phyloP scores from a whole-genome alignment of 2,797 vertebrate genomes.

The Gobionotothen gibberifrons region DNA sequence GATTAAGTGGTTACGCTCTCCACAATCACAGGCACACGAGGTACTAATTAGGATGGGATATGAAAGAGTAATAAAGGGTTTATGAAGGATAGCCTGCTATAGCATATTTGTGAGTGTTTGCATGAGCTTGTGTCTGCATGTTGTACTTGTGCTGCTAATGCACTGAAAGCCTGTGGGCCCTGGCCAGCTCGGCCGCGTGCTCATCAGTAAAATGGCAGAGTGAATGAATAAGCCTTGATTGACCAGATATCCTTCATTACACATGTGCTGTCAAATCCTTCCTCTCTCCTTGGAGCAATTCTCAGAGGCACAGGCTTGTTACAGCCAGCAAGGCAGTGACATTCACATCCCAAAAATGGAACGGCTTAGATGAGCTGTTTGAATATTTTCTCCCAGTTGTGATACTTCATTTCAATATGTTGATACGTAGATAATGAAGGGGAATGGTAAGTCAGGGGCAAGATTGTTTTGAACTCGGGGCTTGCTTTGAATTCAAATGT shows the following conservation, averaged over 20 bases:
- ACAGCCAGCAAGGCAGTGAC: slow-evolving; percentile 48
- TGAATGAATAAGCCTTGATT: slow-evolving; percentile 82
- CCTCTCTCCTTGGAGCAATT: slow-evolving; percentile 62
- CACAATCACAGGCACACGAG: slow-evolving; percentile 66
- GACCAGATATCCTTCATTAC: slow-evolving; percentile 83
- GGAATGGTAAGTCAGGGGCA: slow-evolving; percentile 4
- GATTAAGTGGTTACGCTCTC: slow-evolving; percentile 64
- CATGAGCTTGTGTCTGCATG: slow-evolving; percentile 31
- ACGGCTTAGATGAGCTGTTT: slow-evolving; percentile 37
- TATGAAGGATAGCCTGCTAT: slow-evolving; percentile 67
- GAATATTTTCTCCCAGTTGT: slow-evolving; percentile 33
- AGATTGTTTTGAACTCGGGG: slow-evolving; percentile 19
- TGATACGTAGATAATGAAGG: slow-evolving; percentile 11
- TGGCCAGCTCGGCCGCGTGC: too few species aligned
- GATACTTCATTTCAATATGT: slow-evolving; percentile 45
- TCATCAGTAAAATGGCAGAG: slow-evolving; percentile 60
- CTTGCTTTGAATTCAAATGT: slow-evolving; percentile 51
- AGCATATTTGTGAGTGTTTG: slow-evolving; percentile 43
- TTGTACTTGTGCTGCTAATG: slow-evolving; percentile 71
- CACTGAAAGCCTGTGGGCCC: slow-evolving; percentile 47
- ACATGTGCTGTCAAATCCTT: slow-evolving; percentile 74
- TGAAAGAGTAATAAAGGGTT: slow-evolving; percentile 63
- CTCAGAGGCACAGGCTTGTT: slow-evolving; percentile 59
- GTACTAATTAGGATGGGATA: slow-evolving; percentile 67
- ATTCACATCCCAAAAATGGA: slow-evolving; percentile 32